phyloP scores from a whole-genome alignment of 2,888 invertebrate species.

The Phyto melanocephala region DNA sequence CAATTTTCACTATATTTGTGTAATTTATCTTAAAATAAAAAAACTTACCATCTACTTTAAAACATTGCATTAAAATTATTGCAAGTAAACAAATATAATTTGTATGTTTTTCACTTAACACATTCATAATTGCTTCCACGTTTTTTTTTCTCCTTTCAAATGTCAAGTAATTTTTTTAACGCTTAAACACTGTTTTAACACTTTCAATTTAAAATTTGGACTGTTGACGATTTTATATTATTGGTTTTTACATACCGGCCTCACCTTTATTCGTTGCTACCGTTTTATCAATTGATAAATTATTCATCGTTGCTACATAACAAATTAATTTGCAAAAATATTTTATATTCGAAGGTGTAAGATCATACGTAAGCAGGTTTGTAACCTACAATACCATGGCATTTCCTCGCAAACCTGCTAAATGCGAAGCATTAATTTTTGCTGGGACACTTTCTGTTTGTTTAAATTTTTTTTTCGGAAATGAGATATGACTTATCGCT shows the following conservation, averaged over 20 bases:
- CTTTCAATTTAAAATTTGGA: not conserved
- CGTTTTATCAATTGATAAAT: conserved; percentile 9
- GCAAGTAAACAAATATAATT: conserved; percentile 23
- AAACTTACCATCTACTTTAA: not conserved
- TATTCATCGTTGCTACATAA: not conserved
- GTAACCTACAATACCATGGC: too few relatives aligned
- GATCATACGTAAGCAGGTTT: too few relatives aligned
- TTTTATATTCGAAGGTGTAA: too few relatives aligned
- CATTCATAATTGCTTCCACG: not conserved
- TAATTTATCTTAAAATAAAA: too few relatives aligned
- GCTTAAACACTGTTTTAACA: conserved; percentile 7
- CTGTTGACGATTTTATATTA: not conserved
- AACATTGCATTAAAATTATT: conserved; percentile 13
- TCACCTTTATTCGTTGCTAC: not conserved
- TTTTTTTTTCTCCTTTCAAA: not conserved
- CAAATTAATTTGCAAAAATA: too few relatives aligned
- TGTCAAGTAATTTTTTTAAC: not conserved
- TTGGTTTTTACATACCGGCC: not conserved
- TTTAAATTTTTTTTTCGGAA: too few relatives aligned
- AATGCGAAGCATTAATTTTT: too few relatives aligned
- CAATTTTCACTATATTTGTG: too few relatives aligned
- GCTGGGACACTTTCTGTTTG: too few relatives aligned
- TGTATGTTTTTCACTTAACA: not conserved
- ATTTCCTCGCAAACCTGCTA: too few relatives aligned
- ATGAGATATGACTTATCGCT: too few relatives aligned